These are phyloP conservation scores for Anisognathus igniventris DNA, from an alignment of 2,797 vertebrate species.

Conservation along the genomic window DNA sequence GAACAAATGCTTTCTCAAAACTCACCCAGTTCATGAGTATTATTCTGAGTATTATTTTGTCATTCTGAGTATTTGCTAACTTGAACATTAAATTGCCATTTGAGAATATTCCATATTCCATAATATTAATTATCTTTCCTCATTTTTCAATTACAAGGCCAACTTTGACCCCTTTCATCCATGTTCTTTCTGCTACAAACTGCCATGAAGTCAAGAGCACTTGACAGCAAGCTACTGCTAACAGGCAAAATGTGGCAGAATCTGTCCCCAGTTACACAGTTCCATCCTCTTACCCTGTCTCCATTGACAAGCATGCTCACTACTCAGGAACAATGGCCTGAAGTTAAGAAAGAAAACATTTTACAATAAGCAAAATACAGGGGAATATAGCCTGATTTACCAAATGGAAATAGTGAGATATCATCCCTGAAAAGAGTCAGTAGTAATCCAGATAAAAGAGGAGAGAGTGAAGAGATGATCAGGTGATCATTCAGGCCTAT, in stretches of 20 bases:
- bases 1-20: not conserved
- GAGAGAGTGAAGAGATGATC: conserved; percentile 53
- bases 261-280: not conserved
- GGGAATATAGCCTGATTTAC: conserved; percentile 6
- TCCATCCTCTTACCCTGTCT: not conserved
- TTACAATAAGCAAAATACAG: not conserved
- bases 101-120: not conserved
- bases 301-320: not conserved
- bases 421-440: not conserved
- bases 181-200: not conserved
- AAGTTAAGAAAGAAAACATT: conserved; percentile 2
- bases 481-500: not conserved
- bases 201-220: not conserved
- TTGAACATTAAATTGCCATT: not conserved
- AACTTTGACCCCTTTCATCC: not conserved
- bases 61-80: not conserved
- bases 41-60: not conserved
- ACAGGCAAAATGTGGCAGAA: not conserved
- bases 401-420: not conserved
- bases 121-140: not conserved
- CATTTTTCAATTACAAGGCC: not conserved
- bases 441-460: conserved; percentile 15
- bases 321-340: not conserved
- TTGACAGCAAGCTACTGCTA: not conserved
- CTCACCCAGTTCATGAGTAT: not conserved